Percentiles rank a stretch among this genome's conserved stretches.
Evolutionary conservation across 1,140 invertebrate genomes (phyloP).

Genomic region (Pollicipes pollicipes): DNA sequence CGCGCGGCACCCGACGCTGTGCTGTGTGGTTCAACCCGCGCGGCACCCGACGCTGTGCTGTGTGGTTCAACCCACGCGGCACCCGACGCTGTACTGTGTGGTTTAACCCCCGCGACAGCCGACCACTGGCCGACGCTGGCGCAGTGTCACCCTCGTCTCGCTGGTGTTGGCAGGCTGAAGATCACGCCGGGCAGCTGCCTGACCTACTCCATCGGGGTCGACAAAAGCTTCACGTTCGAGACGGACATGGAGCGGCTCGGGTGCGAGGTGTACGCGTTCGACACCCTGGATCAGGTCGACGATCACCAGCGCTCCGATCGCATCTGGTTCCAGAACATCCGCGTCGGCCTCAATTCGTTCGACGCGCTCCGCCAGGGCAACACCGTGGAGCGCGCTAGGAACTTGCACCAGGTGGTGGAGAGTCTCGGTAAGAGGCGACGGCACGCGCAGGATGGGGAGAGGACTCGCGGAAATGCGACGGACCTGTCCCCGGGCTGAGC

Average conservation of each 20-base stretch:
- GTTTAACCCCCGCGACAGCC: too few species aligned
- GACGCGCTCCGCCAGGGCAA: neutral
- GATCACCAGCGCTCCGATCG: neutral
- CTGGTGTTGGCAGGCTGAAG: neutral
- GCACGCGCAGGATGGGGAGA: too few species aligned
- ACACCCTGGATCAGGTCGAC: neutral
- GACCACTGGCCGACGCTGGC: too few species aligned
- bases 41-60: too few species aligned
- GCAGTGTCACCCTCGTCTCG: too few species aligned
- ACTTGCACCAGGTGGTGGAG: neutral
- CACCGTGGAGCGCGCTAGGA: neutral
- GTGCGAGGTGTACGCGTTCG: slow-evolving; percentile 1
- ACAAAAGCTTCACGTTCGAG: neutral
- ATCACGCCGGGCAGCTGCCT: neutral
- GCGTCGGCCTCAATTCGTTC: neutral
- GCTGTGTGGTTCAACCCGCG: too few species aligned
- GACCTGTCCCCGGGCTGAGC: too few species aligned
- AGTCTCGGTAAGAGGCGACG: neutral
- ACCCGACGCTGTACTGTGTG: too few species aligned
- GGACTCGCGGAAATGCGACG: too few species aligned
- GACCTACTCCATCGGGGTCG: neutral
- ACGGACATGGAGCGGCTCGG: neutral
- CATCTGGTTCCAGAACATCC: slow-evolving; percentile 5
- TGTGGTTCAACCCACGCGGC: too few species aligned
- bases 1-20: too few species aligned